phyloP scores from a whole-genome alignment of 2,888 invertebrate species.

The Orchestes rusci region DNA sequence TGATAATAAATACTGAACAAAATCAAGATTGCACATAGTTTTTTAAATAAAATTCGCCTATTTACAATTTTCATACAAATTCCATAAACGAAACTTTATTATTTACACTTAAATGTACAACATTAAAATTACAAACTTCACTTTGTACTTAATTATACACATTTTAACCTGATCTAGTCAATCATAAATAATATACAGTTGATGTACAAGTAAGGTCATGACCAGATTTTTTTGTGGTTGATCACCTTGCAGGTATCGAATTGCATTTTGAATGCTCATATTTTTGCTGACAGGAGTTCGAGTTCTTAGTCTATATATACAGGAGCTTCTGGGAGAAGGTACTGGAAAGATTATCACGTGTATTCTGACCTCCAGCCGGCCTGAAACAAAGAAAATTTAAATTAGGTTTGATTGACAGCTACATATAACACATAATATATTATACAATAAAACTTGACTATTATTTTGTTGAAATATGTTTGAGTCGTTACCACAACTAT shows the following conservation, averaged over 20 bases:
- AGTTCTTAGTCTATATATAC: too few relatives aligned
- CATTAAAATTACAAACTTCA: conserved; percentile 33
- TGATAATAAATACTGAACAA: conserved; percentile 17
- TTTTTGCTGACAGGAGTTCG: too few relatives aligned
- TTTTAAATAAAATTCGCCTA: conserved; percentile 31
- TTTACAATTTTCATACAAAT: conserved; percentile 35
- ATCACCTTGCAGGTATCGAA: conserved; percentile 35
- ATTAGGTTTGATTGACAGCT: not conserved
- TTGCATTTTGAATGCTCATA: too few relatives aligned
- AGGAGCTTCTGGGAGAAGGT: too few relatives aligned
- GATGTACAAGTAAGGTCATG: conserved; percentile 28
- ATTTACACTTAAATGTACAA: conserved; percentile 15
- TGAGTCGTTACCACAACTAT: too few relatives aligned
- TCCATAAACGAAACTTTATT: conserved; percentile 20
- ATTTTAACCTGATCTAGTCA: conserved; percentile 37
- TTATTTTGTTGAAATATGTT: too few relatives aligned
- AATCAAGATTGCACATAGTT: conserved; percentile 37
- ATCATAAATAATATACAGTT: too few relatives aligned
- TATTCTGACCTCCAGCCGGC: conserved; percentile 89
- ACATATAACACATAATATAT: too few relatives aligned
- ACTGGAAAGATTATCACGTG: conserved; percentile 92
- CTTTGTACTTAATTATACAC: conserved; percentile 43
- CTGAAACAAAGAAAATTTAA: conserved; percentile 53
- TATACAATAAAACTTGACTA: too few relatives aligned
- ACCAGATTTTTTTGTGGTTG: conserved; percentile 22